phyloP scores from a whole-genome alignment of 2,797 vertebrate genomes.

The Oreochromis grahami region DNA sequence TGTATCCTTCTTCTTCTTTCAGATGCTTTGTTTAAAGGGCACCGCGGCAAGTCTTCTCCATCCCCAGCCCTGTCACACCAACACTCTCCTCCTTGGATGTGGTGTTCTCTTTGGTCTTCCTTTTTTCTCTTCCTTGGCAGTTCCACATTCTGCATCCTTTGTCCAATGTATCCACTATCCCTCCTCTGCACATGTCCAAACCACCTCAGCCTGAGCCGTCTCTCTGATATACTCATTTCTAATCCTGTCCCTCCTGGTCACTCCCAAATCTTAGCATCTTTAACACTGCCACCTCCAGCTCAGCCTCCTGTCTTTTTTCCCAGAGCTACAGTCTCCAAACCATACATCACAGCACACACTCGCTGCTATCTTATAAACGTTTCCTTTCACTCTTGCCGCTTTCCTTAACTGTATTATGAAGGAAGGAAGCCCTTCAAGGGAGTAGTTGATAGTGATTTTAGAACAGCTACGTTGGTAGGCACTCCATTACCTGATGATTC shows the following conservation, averaged over 20 bases:
- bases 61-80: background rate
- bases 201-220: background rate
- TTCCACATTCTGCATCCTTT: background rate
- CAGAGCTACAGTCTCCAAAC: background rate
- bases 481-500: background rate
- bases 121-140: background rate
- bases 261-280: background rate
- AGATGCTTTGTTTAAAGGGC: background rate
- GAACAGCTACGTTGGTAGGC: background rate
- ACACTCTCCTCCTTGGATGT: background rate
- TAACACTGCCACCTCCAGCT: background rate
- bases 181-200: background rate
- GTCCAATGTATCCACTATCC: background rate
- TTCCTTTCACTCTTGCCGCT: background rate
- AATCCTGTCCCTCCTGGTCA: background rate
- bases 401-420: fast-evolving
- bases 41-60: background rate
- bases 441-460: background rate
- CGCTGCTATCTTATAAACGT: background rate
- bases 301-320: background rate
- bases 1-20: background rate
- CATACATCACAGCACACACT: background rate
- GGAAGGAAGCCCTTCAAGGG: background rate
- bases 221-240: background rate
- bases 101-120: background rate